Conservation (phyloP, 2,113 vertebrate genomes). For the Struthio camelus region DNA sequence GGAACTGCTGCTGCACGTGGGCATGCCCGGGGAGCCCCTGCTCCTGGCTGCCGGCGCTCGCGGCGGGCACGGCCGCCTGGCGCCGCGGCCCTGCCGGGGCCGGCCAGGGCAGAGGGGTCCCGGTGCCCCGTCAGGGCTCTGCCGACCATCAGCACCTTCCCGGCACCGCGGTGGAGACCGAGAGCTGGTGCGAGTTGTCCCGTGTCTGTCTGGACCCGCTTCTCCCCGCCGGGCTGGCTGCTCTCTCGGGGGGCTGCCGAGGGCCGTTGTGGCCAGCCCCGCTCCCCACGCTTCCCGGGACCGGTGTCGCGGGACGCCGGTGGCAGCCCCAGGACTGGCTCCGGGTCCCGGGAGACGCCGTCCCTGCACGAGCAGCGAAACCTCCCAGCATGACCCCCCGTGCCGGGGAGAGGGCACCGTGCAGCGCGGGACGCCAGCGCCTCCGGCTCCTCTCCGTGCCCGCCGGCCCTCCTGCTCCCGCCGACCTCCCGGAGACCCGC, state of each 20-base stretch:
- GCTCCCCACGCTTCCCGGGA: background rate
- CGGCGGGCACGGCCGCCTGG: too few species aligned
- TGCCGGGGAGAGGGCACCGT: background rate
- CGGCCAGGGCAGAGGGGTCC: fast-evolving
- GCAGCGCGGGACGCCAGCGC: background rate
- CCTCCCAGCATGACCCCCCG: background rate
- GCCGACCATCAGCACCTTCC: background rate
- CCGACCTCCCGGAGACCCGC: background rate
- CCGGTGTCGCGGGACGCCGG: background rate
- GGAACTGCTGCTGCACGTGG: background rate
- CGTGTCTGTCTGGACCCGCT: background rate
- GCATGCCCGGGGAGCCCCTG: too few species aligned
- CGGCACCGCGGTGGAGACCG: background rate
- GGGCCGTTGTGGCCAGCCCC: fast-evolving
- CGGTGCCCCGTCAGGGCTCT: background rate
- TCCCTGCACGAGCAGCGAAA: background rate
- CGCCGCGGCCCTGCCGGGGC: background rate
- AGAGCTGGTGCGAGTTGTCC: background rate
- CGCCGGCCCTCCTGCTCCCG: background rate
- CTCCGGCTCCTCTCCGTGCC: slow-evolving; percentile 31
- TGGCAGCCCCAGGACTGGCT: fast-evolving
- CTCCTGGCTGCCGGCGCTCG: too few species aligned
- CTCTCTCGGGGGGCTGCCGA: fast-evolving
- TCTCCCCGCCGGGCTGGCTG: background rate
- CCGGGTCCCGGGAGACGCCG: background rate